Conservation (phyloP, 1,140 invertebrate species). For the Charaxes varanes region DNA sequence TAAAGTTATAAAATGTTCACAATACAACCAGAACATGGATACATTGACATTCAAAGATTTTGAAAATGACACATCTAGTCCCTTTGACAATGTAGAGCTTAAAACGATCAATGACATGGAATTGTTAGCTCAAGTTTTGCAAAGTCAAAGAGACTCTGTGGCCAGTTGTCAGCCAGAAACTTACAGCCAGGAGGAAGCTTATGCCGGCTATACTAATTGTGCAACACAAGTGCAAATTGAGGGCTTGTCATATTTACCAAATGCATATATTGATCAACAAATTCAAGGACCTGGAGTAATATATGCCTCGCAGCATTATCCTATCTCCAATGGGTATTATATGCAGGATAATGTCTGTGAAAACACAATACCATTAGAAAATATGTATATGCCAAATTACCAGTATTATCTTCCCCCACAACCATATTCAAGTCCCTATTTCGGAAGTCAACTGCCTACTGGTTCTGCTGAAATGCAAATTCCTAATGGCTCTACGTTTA, state of each 20-base stretch:
- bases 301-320: constrained; percentile 48
- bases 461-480: constrained; percentile 32
- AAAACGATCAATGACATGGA: constrained; percentile 94
- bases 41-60: constrained; percentile 85
- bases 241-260: constrained; percentile 44
- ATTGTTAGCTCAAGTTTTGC: constrained; percentile 83
- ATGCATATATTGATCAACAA: constrained; percentile 48
- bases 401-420: constrained; percentile 57
- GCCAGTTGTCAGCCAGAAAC: constrained; percentile 32
- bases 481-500: constrained; percentile 41
- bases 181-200: constrained; percentile 37
- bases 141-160: constrained; percentile 48
- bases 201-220: constrained; percentile 46
- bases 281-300: constrained; percentile 43
- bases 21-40: constrained; percentile 58
- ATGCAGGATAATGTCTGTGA: constrained; percentile 46
- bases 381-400: constrained; percentile 56
- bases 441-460: constrained; percentile 34
- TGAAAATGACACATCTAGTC: constrained; percentile 91
- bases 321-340: constrained; percentile 52
- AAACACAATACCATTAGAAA: constrained; percentile 37
- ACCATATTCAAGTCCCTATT: constrained; percentile 36
- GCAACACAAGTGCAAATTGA: constrained; percentile 52
- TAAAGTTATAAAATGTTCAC: constrained; percentile 44
- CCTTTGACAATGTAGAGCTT: constrained; percentile 92